These are phyloP conservation scores for Podabrus alpinus DNA, from an alignment of 2,888 invertebrate genomes.

Conservation along the genomic window DNA sequence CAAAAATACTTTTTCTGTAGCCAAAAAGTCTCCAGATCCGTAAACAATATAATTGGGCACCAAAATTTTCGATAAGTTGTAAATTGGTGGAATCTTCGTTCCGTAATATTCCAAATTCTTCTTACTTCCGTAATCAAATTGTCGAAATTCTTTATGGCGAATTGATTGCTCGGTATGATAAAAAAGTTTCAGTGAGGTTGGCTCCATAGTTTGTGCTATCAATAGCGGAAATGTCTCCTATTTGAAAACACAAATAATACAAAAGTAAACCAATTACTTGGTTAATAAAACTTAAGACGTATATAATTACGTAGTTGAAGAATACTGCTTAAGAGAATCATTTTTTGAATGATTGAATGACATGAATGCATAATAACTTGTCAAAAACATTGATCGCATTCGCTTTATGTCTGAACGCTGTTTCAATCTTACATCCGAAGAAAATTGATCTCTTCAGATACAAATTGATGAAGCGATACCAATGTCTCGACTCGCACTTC, in stretches of 20 bases:
- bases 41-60: constrained; percentile 66
- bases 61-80: constrained; percentile 63
- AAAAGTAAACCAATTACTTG: too few species aligned
- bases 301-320: too few species aligned
- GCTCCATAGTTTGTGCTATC: neutral
- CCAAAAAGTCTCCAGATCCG: constrained; percentile 66
- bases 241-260: neutral
- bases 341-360: too few species aligned
- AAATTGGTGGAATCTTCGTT: constrained; percentile 59
- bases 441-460: too few species aligned
- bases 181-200: neutral
- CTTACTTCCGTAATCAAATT: constrained; percentile 52
- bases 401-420: too few species aligned
- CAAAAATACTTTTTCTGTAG: constrained; percentile 59
- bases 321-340: too few species aligned
- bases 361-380: too few species aligned
- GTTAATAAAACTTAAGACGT: too few species aligned
- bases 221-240: neutral
- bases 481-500: too few species aligned
- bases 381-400: too few species aligned
- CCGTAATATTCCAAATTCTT: constrained; percentile 65
- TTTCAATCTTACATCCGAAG: too few species aligned
- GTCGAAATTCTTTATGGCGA: constrained; percentile 28
- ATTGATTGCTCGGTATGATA: neutral
- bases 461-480: too few species aligned